Percentiles rank a stretch among this genome's conserved stretches.
These are phyloP conservation scores for Panzeria rudis DNA, from an alignment of 2,888 invertebrate species.

Conservation along the genomic window DNA sequence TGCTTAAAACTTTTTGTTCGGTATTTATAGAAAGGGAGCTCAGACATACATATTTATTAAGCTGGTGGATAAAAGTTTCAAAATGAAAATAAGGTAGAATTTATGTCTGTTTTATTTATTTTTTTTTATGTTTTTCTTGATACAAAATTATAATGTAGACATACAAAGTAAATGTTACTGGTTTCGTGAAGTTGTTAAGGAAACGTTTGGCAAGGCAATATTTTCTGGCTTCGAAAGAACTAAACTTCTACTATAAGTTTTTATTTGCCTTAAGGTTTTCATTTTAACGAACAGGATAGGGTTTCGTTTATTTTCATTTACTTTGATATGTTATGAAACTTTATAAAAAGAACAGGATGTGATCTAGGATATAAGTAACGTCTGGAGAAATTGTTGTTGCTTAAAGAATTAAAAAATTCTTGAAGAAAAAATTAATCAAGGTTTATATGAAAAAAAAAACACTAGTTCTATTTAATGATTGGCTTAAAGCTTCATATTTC, in stretches of 20 bases:
- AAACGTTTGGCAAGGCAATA: constrained; percentile 37
- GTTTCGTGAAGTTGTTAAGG: constrained; percentile 28
- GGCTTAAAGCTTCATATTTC: too few species aligned
- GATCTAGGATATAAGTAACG: background rate
- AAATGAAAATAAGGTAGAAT: constrained; percentile 61
- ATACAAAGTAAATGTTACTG: constrained; percentile 24
- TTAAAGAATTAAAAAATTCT: background rate
- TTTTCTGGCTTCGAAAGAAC: constrained; percentile 16
- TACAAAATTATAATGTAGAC: constrained; percentile 41
- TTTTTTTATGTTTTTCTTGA: constrained; percentile 13
- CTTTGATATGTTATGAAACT: constrained; percentile 15
- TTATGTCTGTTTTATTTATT: constrained; percentile 39
- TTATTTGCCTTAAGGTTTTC: background rate
- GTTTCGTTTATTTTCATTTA: background rate
- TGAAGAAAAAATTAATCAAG: background rate
- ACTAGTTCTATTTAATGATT: too few species aligned
- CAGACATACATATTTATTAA: constrained; percentile 65
- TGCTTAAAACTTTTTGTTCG: constrained; percentile 26
- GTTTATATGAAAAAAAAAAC: background rate
- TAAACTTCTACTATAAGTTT: background rate
- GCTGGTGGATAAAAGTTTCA: constrained; percentile 63
- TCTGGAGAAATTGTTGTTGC: background rate
- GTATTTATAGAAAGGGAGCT: constrained; percentile 52
- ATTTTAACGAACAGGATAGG: background rate
- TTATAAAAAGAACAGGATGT: background rate